Conservation (phyloP, 1,140 invertebrate genomes). For the Paracyclopina nana region DNA sequence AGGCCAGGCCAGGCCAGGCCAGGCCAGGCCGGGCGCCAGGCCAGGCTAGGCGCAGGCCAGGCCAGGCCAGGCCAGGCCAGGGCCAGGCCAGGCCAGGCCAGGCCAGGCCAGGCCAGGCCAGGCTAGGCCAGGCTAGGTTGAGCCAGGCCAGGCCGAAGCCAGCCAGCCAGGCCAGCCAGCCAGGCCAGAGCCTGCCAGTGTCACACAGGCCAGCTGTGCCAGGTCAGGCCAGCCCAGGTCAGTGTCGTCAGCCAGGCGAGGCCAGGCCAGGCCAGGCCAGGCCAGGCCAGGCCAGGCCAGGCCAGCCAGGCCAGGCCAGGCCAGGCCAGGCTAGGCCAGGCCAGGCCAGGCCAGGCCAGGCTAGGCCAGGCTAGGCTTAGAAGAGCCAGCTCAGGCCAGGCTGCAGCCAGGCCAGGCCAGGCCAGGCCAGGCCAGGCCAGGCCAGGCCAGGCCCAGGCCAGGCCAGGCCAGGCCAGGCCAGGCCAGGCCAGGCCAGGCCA, state of each 20-base stretch:
- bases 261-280: constrained; percentile 21
- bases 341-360: constrained; percentile 21
- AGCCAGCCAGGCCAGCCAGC: constrained; percentile 14
- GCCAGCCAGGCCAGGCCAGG: too few species aligned
- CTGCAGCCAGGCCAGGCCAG: constrained; percentile 19
- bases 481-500: too few species aligned
- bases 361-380: constrained; percentile 21
- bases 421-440: constrained; percentile 18
- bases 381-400: constrained; percentile 20
- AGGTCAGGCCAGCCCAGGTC: constrained; percentile 21
- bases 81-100: constrained; percentile 20
- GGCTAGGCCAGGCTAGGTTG: constrained; percentile 21
- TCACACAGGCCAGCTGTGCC: too few species aligned
- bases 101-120: constrained; percentile 22
- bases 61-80: constrained; percentile 21
- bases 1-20: constrained; percentile 20
- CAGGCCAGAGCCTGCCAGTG: constrained; percentile 20
- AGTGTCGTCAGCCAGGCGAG: constrained; percentile 20
- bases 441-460: constrained; percentile 19
- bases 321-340: constrained; percentile 21
- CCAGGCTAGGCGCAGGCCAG: constrained; percentile 18
- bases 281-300: constrained; percentile 19
- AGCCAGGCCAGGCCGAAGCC: constrained; percentile 21
- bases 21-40: constrained; percentile 18
- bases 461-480: constrained; percentile 21